Evolutionary conservation across 2,113 vertebrate species (phyloP), one percentile per base, ranked within the genome.

Genomic region (Chauna torquata): DNA sequence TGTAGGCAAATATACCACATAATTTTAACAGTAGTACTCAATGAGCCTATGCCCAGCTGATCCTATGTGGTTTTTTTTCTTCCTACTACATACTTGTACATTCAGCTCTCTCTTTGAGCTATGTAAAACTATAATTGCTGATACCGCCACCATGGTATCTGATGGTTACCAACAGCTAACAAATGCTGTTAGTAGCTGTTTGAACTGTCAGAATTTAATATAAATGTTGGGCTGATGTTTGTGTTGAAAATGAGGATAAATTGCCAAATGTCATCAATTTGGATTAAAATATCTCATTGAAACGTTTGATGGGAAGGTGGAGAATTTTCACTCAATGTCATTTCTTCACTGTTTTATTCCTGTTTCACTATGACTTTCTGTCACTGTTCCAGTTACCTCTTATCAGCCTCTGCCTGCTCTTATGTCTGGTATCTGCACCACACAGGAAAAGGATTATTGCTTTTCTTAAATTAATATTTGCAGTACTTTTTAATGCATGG

Each of bases 391-490:
- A 91, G 57, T 89, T 97, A 72, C 70, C 61, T 94, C 78, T 89
- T 94, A 83, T 81, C 87, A 91, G 70, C 44, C 23, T 85, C 44
- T 79, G 12, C 81, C 57, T 89, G 15, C 61, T 91, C 91, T 89
- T 72, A 65, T 36, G 74, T 76, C 65, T 96, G 47, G 27, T 96
- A 89, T 96, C 91, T 94, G n/a, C 30, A 34, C 77, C 44, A 69
- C 45, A 50, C 93, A 97, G 91, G 74, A 91, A 59, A 92, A 92
- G 57, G 77, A 89, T 96, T 96, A 94, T 79, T 96, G 52, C 61
- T 95, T 57, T 79, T 87, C 81, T 86, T 91, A 82, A 96, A 91
- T 94, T 94, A 96, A 87, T 96, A 82, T 52, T 92, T 96, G 19
- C 74, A 52, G n/a, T 82, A 65, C 34, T 89, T 91, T 88, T 92